A percentile compares a stretch with the other conserved stretches of the same genome.
These are phyloP conservation scores for Sinelater perroti DNA, from an alignment of 2,888 invertebrate species.

Conservation along the genomic window DNA sequence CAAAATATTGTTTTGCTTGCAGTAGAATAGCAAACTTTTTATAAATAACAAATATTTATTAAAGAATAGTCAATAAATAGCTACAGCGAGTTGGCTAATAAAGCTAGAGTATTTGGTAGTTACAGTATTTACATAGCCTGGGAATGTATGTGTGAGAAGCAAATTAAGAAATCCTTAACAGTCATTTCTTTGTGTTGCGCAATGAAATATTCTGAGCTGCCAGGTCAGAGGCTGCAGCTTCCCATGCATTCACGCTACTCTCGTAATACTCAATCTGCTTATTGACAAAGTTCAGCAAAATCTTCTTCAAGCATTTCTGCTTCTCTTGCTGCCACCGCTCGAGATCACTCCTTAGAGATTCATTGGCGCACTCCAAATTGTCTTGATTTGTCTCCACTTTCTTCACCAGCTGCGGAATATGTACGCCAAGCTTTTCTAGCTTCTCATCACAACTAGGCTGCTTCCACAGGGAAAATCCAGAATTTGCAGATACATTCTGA, in stretches of 20 bases:
- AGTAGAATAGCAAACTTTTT: constrained; percentile 40
- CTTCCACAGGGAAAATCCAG: constrained; percentile 66
- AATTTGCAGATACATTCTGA: constrained; percentile 45
- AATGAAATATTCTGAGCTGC: constrained; percentile 34
- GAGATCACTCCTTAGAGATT: constrained; percentile 72
- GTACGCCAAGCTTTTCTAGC: constrained; percentile 61
- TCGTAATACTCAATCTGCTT: constrained; percentile 73
- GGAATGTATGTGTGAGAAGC: constrained; percentile 12
- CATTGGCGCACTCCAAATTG: constrained; percentile 73
- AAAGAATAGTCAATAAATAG: constrained; percentile 21
- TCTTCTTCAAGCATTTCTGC: constrained; percentile 68
- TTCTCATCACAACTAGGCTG: constrained; percentile 68
- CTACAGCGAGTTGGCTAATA: constrained; percentile 1
- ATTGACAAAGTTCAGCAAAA: constrained; percentile 70
- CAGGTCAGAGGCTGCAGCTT: constrained; percentile 56
- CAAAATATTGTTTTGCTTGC: constrained; percentile 51
- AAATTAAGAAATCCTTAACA: constrained; percentile 35
- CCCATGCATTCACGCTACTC: constrained; percentile 67
- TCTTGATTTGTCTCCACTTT: constrained; percentile 67
- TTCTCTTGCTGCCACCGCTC: constrained; percentile 74
- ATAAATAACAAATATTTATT: constrained; percentile 29
- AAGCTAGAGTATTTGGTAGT: constrained; percentile 13
- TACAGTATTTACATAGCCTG: constrained; percentile 15
- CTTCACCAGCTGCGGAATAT: constrained; percentile 64
- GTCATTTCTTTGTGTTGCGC: constrained; percentile 33